Percentiles rank a stretch among this genome's conserved stretches.
These are phyloP conservation scores for Amphiprion percula DNA, from an alignment of 2,113 vertebrate genomes.

Conservation along the genomic window DNA sequence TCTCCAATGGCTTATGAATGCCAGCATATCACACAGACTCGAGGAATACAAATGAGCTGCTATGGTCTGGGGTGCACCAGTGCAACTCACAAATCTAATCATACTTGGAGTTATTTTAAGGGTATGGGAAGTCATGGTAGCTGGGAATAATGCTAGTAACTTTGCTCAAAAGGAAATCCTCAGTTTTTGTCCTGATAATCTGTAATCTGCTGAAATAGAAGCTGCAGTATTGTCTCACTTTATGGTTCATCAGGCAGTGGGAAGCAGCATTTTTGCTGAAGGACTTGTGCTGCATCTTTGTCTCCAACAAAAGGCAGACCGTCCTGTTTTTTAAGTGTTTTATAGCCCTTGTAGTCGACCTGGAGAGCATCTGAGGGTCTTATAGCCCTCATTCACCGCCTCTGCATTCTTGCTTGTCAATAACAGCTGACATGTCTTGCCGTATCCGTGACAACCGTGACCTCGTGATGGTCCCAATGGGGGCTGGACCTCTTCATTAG, in stretches of 20 bases:
- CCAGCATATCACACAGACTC: constrained; percentile 29
- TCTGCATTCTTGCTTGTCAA: constrained; percentile 55
- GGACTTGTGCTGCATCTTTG: constrained; percentile 46
- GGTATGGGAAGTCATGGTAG: no score
- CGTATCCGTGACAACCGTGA: constrained; percentile 72
- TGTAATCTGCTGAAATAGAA: no score
- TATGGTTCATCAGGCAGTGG: constrained; percentile 6
- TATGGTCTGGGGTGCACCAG: constrained; percentile 1
- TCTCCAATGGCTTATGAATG: constrained; percentile 12
- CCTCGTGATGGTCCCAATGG: constrained; percentile 59
- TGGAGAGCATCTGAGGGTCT: constrained; percentile 42
- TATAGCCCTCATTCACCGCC: constrained; percentile 51
- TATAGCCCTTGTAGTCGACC: constrained; percentile 50
- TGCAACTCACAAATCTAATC: no score
- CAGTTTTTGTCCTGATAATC: no score
- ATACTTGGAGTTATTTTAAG: no score
- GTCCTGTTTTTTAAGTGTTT: constrained; percentile 47
- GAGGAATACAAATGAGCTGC: constrained; percentile 27
- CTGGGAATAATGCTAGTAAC: no score
- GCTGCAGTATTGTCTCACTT: background rate
- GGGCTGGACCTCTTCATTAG: constrained; percentile 42
- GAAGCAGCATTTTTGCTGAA: constrained; percentile 30
- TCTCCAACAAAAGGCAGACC: constrained; percentile 39
- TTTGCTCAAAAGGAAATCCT: no score
- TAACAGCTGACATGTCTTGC: constrained; percentile 57